phyloP scores from a whole-genome alignment of 1,140 invertebrate genomes.

The Daktulosphaira vitifoliae region DNA sequence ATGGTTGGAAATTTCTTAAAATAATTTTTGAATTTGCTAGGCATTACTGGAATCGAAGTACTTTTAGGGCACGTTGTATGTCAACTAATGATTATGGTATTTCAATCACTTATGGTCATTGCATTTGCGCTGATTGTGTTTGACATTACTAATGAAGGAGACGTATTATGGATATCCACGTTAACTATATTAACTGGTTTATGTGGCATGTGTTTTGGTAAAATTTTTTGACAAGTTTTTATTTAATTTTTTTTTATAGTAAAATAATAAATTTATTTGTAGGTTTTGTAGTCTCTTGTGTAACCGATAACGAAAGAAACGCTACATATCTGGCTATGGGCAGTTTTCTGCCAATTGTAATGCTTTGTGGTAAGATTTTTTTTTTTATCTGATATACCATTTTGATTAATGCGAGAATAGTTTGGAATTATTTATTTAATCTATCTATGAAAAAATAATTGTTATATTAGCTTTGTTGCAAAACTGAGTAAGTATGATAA shows the following conservation, averaged over 20 bases:
- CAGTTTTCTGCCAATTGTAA: constrained; percentile 86
- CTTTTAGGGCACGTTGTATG: constrained; percentile 85
- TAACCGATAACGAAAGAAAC: constrained; percentile 84
- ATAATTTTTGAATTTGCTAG: too few relatives aligned
- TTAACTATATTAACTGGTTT: constrained; percentile 77
- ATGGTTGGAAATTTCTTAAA: background rate
- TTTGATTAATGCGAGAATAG: too few relatives aligned
- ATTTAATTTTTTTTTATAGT: background rate
- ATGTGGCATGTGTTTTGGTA: constrained; percentile 88
- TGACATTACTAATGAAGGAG: constrained; percentile 53
- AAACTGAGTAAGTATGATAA: too few relatives aligned
- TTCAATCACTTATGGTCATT: constrained; percentile 86
- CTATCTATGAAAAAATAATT: too few relatives aligned
- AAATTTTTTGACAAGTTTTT: constrained; percentile 27
- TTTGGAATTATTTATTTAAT: too few relatives aligned
- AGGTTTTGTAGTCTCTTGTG: constrained; percentile 83
- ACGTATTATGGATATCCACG: constrained; percentile 45
- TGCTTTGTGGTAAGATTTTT: constrained; percentile 67
- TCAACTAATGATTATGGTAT: constrained; percentile 87
- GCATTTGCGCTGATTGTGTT: constrained; percentile 71
- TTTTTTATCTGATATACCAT: too few relatives aligned
- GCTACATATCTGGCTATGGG: constrained; percentile 89
- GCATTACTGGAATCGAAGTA: constrained; percentile 80
- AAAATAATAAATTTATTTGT: constrained; percentile 34
- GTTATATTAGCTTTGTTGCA: too few relatives aligned